A percentile compares a stretch with the other conserved stretches of the same genome.
phyloP scores from a whole-genome alignment of 2,797 vertebrate genomes.

The Nothura maculosa region DNA sequence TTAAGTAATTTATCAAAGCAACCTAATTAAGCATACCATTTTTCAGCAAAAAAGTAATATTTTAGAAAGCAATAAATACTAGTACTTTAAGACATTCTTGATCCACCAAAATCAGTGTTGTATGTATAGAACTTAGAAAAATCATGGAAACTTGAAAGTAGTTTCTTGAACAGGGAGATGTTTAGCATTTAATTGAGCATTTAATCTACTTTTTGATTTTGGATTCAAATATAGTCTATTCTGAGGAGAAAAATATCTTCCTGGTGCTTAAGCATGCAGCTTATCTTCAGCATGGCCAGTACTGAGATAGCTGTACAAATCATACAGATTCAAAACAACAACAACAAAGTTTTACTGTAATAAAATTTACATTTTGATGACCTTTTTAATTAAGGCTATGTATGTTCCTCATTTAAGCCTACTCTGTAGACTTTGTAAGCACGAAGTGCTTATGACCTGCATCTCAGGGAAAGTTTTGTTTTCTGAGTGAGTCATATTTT shows the following conservation, averaged over 20 bases:
- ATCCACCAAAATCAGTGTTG: not conserved
- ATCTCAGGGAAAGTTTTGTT: not conserved
- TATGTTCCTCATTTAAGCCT: conserved; percentile 1
- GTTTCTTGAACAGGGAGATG: not conserved
- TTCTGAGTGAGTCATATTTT: not conserved
- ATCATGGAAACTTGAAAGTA: not conserved
- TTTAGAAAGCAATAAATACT: not conserved
- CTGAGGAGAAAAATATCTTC: not conserved
- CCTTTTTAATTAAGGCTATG: not conserved
- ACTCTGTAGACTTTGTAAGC: not conserved
- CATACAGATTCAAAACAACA: not conserved
- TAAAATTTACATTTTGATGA: not conserved
- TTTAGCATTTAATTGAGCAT: not conserved
- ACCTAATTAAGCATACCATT: not conserved
- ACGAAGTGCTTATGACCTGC: not conserved
- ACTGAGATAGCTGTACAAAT: not conserved
- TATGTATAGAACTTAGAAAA: not conserved
- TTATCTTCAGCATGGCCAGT: not conserved
- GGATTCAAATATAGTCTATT: not conserved
- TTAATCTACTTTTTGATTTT: not conserved
- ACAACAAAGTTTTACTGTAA: accelerated
- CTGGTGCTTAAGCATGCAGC: not conserved
- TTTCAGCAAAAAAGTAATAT: not conserved
- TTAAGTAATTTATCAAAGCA: not conserved
- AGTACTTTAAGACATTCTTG: not conserved